phyloP scores from a whole-genome alignment of 2,888 invertebrate species.

The Dilophus febrilis region DNA sequence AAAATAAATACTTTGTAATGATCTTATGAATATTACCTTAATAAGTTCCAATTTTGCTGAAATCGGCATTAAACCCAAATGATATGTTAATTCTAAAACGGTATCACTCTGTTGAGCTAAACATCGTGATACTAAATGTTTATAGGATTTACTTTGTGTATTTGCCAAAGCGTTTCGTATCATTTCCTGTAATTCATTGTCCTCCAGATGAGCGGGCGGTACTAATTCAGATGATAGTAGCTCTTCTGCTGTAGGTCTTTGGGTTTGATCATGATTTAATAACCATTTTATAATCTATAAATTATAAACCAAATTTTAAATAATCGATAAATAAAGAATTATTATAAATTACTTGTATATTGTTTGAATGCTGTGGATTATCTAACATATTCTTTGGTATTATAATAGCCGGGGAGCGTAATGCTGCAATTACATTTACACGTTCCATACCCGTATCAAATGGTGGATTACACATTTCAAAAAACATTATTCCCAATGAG shows the following conservation, averaged over 20 bases:
- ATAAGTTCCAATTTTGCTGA: conserved; percentile 28
- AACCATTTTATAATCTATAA: conserved; percentile 48
- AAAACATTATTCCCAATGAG: conserved; percentile 79
- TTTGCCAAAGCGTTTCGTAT: conserved; percentile 66
- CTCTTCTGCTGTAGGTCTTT: conserved; percentile 73
- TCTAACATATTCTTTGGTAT: conserved; percentile 51
- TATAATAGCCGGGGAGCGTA: conserved; percentile 49
- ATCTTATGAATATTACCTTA: conserved; percentile 14
- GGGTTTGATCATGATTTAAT: conserved; percentile 65
- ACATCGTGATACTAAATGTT: conserved; percentile 39
- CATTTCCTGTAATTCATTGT: conserved; percentile 66
- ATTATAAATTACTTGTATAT: conserved; percentile 33
- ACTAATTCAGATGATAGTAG: conserved; percentile 65
- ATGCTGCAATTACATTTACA: conserved; percentile 51
- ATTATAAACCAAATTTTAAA: background rate
- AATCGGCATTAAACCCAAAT: conserved; percentile 37
- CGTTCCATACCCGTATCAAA: conserved; percentile 81
- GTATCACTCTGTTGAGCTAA: conserved; percentile 27
- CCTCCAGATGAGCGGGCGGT: conserved; percentile 74
- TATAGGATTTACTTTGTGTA: conserved; percentile 62
- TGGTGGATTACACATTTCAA: conserved; percentile 86
- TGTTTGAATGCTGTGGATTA: conserved; percentile 22
- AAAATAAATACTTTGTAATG: conserved; percentile 5
- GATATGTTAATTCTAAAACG: conserved; percentile 58
- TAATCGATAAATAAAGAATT: conserved; percentile 5